Evolutionary conservation across 2,797 vertebrate genomes (phyloP).

Genomic region (Prionace glauca): DNA sequence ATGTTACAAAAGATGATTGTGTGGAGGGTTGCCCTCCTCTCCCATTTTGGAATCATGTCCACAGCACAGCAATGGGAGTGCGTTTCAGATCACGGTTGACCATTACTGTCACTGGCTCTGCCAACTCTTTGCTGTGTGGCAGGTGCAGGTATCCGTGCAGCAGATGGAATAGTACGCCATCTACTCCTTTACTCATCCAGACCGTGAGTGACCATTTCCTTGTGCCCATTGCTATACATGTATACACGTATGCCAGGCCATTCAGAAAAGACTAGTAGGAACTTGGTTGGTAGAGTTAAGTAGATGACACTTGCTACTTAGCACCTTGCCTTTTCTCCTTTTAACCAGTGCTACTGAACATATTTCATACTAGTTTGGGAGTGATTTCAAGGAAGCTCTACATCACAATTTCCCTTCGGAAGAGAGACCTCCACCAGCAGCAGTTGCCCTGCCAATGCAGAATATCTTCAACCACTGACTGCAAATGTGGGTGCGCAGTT

Average conservation of each 20-base stretch:
- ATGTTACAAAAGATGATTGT: background rate
- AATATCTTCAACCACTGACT: background rate
- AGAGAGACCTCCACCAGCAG: background rate
- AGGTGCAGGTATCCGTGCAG: background rate
- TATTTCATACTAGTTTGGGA: background rate
- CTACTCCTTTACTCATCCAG: background rate
- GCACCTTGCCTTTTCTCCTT: background rate
- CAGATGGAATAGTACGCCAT: background rate
- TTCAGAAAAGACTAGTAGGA: background rate
- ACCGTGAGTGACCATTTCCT: background rate
- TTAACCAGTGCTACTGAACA: background rate
- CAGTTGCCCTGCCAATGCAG: background rate
- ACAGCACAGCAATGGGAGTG: background rate
- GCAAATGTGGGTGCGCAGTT: no score
- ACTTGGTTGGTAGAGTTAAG: background rate
- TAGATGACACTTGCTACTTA: background rate
- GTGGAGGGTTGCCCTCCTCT: background rate
- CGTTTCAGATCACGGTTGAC: background rate
- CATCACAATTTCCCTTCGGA: background rate
- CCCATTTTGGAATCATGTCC: background rate
- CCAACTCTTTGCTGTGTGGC: background rate
- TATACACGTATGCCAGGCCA: background rate
- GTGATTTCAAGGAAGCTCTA: background rate
- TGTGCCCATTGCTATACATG: background rate
- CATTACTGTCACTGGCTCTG: background rate